Conservation (phyloP, 2,113 vertebrate genomes). For the Junco hyemalis region DNA sequence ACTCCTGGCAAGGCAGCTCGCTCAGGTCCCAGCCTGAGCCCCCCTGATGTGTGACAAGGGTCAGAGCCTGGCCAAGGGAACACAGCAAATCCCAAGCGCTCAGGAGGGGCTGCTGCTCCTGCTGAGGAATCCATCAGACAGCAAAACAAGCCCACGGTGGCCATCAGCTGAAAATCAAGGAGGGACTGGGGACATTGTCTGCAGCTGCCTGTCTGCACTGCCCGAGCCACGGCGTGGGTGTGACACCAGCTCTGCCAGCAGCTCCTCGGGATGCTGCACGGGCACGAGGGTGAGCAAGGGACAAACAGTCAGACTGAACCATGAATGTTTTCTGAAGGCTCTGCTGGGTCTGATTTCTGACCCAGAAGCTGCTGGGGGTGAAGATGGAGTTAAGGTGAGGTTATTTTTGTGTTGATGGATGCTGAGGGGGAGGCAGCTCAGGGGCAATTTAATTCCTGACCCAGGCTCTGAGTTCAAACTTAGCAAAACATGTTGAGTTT, state of each 20-base stretch:
- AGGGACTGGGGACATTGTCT: background rate
- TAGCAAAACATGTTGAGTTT: background rate
- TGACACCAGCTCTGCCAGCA: background rate
- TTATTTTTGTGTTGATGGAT: background rate
- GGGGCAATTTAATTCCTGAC: constrained; percentile 10
- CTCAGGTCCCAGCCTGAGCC: background rate
- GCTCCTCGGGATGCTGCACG: accelerated
- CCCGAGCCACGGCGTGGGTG: background rate
- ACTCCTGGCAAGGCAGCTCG: background rate
- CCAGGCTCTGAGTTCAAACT: background rate
- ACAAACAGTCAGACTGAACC: background rate
- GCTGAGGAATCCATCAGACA: background rate
- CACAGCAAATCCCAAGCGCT: background rate
- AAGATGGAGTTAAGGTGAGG: background rate
- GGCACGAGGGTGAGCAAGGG: background rate
- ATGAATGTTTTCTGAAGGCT: background rate
- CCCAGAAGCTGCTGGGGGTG: background rate
- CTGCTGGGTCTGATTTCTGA: background rate
- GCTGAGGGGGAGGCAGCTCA: background rate
- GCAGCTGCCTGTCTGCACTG: background rate
- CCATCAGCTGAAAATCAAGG: background rate
- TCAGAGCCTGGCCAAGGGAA: background rate
- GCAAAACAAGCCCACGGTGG: background rate
- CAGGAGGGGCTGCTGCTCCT: background rate
- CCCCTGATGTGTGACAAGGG: accelerated